Evolutionary conservation across 1,140 invertebrate species (phyloP), one percentile per base, ranked within the genome.

Genomic region (Homarus americanus): DNA sequence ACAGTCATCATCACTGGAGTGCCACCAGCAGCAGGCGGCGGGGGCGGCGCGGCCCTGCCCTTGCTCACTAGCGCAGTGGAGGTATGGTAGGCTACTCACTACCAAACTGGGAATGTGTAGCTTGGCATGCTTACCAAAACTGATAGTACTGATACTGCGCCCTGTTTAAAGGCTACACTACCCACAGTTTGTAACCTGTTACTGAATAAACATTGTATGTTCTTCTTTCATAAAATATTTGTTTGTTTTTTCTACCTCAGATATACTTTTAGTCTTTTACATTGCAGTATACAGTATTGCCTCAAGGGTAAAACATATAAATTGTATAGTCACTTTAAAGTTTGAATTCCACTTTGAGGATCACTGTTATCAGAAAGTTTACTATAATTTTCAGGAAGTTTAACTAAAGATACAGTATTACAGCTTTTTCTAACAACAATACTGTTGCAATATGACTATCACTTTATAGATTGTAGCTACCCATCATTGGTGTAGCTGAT

Each of bases 101-200:
- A 41, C 80, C 76, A 66, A 4, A 79, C 38, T 63, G 38, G 66
- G 15, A 49, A 28, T 66, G 44, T 66, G 53, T 80, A 36, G 24
- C 82, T 17, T 66, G 73, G 32, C 76, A 69, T 36, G 17, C 36
- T 58, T 58, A 76, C 79, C 89, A 84, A 49, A 78, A 49, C 86
- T 58, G 82, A 79, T 91, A 85, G 89, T 91, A 90, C 79, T 58
- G 75, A 75, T 63, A 90, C 82, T 83, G 80, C 73, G 80, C 82
- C 80, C 89, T 84, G 73, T 83, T 91, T 85, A 91, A 75, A 58
- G 87, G 80, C 66, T 91, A 91, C 82, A 91, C 73, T 91, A 85
- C 89, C 89, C 89, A 91, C 89, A 91, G 82, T 91, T 91, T 91
- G 89, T 91, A 83, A 91, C 89, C 82, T 84, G 88, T 90, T 90